phyloP scores from a whole-genome alignment of 2,797 vertebrate species.

The Cyclopterus lumpus region DNA sequence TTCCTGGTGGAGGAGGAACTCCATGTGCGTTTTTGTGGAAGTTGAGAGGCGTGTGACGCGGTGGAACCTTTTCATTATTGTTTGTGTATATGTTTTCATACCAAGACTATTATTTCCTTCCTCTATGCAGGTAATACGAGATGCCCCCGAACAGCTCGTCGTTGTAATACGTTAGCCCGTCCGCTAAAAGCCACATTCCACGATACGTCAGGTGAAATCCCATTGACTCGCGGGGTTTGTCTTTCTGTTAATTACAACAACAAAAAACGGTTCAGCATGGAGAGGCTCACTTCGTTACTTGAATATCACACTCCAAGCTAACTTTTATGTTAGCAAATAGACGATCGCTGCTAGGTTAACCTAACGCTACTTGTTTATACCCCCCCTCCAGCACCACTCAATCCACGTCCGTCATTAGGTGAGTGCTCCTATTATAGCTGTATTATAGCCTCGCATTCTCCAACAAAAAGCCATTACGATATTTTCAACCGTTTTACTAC shows the following conservation, averaged over 20 bases:
- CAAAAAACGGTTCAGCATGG: too few species aligned
- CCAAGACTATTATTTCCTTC: too few species aligned
- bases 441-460: too few species aligned
- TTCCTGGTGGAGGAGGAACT: slow-evolving; percentile 30
- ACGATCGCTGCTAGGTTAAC: not conserved
- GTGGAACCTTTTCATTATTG: not conserved
- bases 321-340: not conserved
- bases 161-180: not conserved
- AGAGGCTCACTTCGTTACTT: too few species aligned
- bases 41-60: slow-evolving; percentile 7
- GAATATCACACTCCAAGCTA: not conserved
- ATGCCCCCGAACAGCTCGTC: not conserved
- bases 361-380: not conserved
- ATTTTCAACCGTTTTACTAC: not conserved
- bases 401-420: not conserved
- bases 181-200: not conserved
- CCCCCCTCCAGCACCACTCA: not conserved
- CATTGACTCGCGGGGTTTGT: not conserved
- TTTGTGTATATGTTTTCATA: too few species aligned
- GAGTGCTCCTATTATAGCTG: not conserved
- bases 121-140: not conserved
- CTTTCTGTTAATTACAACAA: not conserved
- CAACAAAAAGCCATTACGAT: not conserved
- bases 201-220: slow-evolving; percentile 15
- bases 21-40: slow-evolving; percentile 29